These are phyloP conservation scores for Capreolus pygargus DNA, from an alignment of 2,113 vertebrate species.

Conservation along the genomic window DNA sequence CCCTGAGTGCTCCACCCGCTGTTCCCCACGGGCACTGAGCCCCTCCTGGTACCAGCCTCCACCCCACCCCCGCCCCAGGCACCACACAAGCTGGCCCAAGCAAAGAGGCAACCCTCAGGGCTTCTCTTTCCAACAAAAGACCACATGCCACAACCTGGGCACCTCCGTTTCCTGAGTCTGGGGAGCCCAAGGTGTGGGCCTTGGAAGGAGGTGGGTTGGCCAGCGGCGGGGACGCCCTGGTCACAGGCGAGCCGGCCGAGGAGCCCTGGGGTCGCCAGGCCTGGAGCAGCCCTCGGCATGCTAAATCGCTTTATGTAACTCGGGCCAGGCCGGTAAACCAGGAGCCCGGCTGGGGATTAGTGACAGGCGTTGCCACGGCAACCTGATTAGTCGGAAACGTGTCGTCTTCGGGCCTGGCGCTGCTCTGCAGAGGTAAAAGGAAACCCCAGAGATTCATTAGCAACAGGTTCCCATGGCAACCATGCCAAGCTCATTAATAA, in stretches of 20 bases:
- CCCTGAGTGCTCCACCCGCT: not conserved
- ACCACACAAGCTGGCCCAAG: rapidly evolving
- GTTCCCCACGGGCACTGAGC: not conserved
- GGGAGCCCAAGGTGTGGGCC: not conserved
- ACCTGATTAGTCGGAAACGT: slow-evolving; percentile 81
- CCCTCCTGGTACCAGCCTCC: not conserved
- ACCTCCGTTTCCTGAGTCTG: not conserved
- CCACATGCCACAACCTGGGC: rapidly evolving
- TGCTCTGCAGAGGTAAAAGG: slow-evolving; percentile 81
- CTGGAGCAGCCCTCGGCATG: rapidly evolving
- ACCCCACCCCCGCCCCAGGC: not conserved
- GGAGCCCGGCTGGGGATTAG: slow-evolving; percentile 76
- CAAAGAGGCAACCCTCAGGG: not conserved
- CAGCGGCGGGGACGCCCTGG: rapidly evolving
- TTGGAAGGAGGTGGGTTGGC: not conserved
- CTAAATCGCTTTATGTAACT: not conserved
- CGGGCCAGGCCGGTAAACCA: slow-evolving; percentile 42
- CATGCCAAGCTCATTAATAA: slow-evolving; percentile 85
- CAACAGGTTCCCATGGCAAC: slow-evolving; percentile 91
- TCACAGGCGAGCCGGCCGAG: rapidly evolving
- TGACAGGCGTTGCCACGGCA: slow-evolving; percentile 85
- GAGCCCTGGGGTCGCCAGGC: not conserved
- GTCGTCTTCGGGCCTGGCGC: slow-evolving; percentile 65
- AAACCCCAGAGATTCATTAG: slow-evolving; percentile 96
- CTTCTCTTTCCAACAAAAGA: not conserved